phyloP scores from a whole-genome alignment of 30 jellyfish, hydroid and myxozoan genomes.

The Morbakka virulenta region DNA sequence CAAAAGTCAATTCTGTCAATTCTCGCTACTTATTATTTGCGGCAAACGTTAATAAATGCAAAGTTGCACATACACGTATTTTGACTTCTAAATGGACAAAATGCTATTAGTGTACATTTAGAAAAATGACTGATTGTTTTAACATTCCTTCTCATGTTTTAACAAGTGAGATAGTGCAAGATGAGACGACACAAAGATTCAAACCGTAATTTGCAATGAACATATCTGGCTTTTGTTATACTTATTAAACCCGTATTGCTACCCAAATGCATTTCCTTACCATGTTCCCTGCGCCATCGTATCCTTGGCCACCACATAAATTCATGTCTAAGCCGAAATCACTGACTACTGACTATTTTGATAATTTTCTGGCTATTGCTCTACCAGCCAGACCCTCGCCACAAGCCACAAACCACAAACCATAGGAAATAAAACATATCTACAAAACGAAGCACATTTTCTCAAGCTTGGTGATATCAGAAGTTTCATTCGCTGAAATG shows the following conservation, averaged over 20 bases:
- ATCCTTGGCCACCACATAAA: no score
- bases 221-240: no score
- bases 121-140: no score
- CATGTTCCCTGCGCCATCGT: constrained; percentile 61
- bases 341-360: neutral
- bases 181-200: no score
- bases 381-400: neutral
- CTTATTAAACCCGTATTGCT: no score
- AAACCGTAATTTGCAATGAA: no score
- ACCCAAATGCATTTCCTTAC: constrained; percentile 32
- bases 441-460: neutral
- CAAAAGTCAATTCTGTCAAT: neutral
- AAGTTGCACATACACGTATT: no score
- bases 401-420: neutral
- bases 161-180: no score
- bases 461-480: neutral
- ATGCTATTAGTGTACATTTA: no score
- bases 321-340: constrained; percentile 25
- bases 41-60: neutral
- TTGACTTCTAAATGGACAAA: no score
- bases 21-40: neutral
- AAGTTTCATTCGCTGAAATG: neutral
- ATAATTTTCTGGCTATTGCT: neutral
- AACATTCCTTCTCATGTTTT: no score
- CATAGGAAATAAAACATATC: neutral